A percentile compares a stretch with the other conserved stretches of the same genome.
phyloP scores from a whole-genome alignment of 2,113 vertebrate species.

The Platichthys stellatus region DNA sequence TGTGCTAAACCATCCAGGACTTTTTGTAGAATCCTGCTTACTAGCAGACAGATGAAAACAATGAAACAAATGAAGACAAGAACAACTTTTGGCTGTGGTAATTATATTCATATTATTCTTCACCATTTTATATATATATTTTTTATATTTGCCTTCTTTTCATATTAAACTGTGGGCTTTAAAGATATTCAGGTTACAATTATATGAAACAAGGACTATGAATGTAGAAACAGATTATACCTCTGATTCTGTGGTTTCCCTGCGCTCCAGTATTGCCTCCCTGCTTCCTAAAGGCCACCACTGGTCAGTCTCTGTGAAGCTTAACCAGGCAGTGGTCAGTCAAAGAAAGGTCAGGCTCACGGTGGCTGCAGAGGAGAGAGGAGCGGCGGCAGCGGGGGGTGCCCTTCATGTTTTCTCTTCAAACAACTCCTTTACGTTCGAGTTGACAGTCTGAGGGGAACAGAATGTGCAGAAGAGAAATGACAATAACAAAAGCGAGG shows the following conservation, averaged over 20 bases:
- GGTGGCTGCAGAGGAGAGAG: constrained; percentile 49
- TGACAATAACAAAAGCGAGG: constrained; percentile 40
- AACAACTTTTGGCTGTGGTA: no score
- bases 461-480: constrained; percentile 27
- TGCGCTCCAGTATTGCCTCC: constrained; percentile 1
- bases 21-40: no score
- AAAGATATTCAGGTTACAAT: neutral
- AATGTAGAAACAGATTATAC: neutral
- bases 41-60: no score
- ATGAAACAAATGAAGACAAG: no score
- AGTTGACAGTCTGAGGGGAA: constrained; percentile 45
- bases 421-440: constrained; percentile 61
- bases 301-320: constrained; percentile 61
- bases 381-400: constrained; percentile 43
- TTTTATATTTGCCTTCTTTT: no score
- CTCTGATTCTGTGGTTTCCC: neutral
- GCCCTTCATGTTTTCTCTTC: constrained; percentile 76
- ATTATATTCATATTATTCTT: no score
- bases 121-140: no score
- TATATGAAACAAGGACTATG: neutral
- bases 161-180: neutral
- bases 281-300: constrained; percentile 51
- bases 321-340: constrained; percentile 60
- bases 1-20: no score
- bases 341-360: constrained; percentile 79